Evolutionary conservation across 1,140 invertebrate species (phyloP).

Genomic region (Paracyclopina nana): DNA sequence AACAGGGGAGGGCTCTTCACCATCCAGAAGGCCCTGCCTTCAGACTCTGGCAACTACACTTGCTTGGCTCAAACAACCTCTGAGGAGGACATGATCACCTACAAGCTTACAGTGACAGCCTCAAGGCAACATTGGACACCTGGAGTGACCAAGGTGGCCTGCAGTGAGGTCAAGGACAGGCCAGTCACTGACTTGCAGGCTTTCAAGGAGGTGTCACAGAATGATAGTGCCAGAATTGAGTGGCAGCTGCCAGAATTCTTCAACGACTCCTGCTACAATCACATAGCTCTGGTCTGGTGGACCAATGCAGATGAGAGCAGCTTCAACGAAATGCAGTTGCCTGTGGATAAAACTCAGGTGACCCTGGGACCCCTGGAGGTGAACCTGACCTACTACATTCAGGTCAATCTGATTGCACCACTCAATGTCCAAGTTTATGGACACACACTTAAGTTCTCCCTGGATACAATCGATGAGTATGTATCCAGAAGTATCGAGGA

Average conservation of each 20-base stretch:
- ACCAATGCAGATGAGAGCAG: neutral
- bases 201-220: too few relatives aligned
- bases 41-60: slow-evolving; percentile 10
- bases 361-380: neutral
- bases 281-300: slow-evolving; percentile 1
- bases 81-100: slow-evolving; percentile 6
- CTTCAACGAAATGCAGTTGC: neutral
- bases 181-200: too few relatives aligned
- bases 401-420: slow-evolving; percentile 7
- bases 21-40: neutral
- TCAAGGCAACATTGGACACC: too few relatives aligned
- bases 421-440: slow-evolving; percentile 5
- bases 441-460: neutral
- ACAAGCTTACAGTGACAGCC: too few relatives aligned
- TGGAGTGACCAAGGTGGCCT: too few relatives aligned
- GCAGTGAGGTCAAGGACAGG: too few relatives aligned
- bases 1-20: slow-evolving; percentile 3
- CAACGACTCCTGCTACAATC: slow-evolving; percentile 5
- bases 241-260: neutral
- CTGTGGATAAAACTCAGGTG: neutral
- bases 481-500: neutral
- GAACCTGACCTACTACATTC: slow-evolving; percentile 4
- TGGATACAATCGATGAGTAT: neutral
- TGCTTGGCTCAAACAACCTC: slow-evolving; percentile 6
- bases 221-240: neutral